phyloP scores from a whole-genome alignment of 2,888 invertebrate species.

The Shargacucullia verbasci region DNA sequence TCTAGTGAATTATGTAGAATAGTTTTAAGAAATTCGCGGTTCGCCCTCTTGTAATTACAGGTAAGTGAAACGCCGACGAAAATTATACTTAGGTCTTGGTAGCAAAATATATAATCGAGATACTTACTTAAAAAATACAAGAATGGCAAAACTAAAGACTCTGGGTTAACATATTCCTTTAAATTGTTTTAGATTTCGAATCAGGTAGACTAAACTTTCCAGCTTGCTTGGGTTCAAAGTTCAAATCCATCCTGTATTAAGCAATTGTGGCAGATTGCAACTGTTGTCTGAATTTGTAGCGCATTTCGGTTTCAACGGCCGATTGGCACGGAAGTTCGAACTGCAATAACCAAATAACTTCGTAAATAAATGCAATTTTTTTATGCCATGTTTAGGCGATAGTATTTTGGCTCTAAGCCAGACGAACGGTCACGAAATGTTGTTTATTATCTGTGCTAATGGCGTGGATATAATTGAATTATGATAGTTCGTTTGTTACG shows the following conservation, averaged over 20 bases:
- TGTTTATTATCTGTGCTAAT: constrained; percentile 74
- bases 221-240: constrained; percentile 28
- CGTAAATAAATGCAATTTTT: constrained; percentile 63
- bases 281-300: constrained; percentile 40
- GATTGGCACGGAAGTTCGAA: constrained; percentile 50
- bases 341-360: constrained; percentile 42
- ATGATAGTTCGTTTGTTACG: constrained; percentile 73
- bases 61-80: no score
- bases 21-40: no score
- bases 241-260: constrained; percentile 34
- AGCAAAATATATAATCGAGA: no score
- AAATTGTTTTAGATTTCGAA: constrained; percentile 25
- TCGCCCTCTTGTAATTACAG: no score
- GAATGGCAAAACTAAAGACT: constrained; percentile 15
- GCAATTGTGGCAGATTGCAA: constrained; percentile 40
- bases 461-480: constrained; percentile 75
- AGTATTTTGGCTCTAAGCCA: constrained; percentile 65
- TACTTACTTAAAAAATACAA: no score
- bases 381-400: constrained; percentile 60
- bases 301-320: constrained; percentile 49
- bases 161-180: constrained; percentile 31
- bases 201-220: constrained; percentile 26
- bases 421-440: constrained; percentile 64
- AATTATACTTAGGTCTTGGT: no score
- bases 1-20: no score